Conservation (phyloP, 1,140 invertebrate genomes). For the Vanessa atalanta region DNA sequence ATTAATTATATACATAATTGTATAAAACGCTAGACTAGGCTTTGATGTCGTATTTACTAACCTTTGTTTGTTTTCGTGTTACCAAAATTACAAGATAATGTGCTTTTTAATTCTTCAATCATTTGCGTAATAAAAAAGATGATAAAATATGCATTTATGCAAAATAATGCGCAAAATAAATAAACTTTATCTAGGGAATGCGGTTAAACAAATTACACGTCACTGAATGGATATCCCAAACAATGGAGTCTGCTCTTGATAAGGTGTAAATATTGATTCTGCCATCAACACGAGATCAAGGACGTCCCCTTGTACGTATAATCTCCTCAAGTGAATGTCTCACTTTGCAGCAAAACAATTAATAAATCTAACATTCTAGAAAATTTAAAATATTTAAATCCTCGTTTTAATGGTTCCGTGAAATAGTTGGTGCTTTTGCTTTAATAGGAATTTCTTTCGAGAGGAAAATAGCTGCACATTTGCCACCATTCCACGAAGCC, state of each 20-base stretch:
- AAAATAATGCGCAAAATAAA: constrained; percentile 31
- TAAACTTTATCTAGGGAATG: constrained; percentile 42
- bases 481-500: too few relatives aligned
- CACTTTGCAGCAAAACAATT: not conserved
- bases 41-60: too few relatives aligned
- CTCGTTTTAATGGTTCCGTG: too few relatives aligned
- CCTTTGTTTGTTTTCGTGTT: too few relatives aligned
- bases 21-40: too few relatives aligned
- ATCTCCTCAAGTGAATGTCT: not conserved
- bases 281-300: constrained; percentile 38
- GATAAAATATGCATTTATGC: constrained; percentile 14
- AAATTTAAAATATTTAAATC: too few relatives aligned
- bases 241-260: constrained; percentile 43
- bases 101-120: too few relatives aligned
- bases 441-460: too few relatives aligned
- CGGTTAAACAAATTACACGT: constrained; percentile 38
- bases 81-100: too few relatives aligned
- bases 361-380: not conserved
- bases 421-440: too few relatives aligned
- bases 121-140: not conserved
- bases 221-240: constrained; percentile 31
- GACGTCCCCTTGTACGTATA: constrained; percentile 23
- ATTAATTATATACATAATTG: too few relatives aligned
- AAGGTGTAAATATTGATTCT: constrained; percentile 40
- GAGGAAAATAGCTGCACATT: too few relatives aligned